phyloP scores from a whole-genome alignment of 1,140 invertebrate species.

The Portunus trituberculatus region DNA sequence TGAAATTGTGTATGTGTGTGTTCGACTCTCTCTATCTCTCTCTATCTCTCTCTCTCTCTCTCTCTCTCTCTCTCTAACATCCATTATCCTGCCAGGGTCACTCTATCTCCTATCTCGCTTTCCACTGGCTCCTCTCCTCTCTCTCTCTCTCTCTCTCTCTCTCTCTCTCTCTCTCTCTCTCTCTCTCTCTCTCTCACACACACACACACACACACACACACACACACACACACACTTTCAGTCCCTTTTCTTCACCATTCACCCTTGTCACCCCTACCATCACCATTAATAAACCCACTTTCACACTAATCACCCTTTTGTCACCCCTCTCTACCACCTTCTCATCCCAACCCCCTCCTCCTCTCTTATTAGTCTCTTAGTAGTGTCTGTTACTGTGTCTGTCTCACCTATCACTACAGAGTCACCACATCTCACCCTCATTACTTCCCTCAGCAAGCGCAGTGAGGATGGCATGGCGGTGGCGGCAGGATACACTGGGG shows the following conservation, averaged over 20 bases:
- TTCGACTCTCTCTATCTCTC: slow-evolving; percentile 16
- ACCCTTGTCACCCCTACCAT: background rate
- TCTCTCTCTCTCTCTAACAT: background rate
- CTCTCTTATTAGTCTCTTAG: no score
- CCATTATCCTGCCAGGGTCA: no score
- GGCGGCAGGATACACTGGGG: slow-evolving; percentile 71
- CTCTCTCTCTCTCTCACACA: background rate
- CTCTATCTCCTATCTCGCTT: no score
- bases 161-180: slow-evolving; percentile 13
- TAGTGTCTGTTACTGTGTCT: background rate
- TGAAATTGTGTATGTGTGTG: slow-evolving; percentile 38
- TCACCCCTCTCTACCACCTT: no score
- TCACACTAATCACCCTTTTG: no score
- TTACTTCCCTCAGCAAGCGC: background rate
- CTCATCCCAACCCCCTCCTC: no score
- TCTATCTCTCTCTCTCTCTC: background rate
- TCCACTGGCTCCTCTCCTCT: background rate
- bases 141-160: slow-evolving; percentile 9
- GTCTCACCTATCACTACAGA: background rate
- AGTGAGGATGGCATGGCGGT: slow-evolving; percentile 74
- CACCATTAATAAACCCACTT: background rate
- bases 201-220: background rate
- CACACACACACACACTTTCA: background rate
- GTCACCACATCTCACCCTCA: background rate
- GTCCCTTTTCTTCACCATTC: background rate